These are phyloP conservation scores for Leucania comma DNA, from an alignment of 2,888 invertebrate species.

Conservation along the genomic window DNA sequence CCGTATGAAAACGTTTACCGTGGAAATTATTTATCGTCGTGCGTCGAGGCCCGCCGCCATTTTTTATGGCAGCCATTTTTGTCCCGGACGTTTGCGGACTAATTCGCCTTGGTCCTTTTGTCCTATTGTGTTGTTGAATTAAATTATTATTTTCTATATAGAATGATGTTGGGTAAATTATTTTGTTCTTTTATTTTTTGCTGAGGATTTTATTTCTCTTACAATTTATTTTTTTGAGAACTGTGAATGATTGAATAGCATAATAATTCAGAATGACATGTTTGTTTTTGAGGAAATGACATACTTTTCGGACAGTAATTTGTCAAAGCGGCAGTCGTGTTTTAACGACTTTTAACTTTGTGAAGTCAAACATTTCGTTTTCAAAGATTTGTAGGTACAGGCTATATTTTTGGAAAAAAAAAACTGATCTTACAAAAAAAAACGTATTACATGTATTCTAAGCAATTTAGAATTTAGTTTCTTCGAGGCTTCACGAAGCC, in stretches of 20 bases:
- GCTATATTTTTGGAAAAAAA: neutral
- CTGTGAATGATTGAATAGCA: conserved; percentile 2
- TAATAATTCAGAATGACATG: neutral
- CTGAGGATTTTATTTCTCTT: neutral
- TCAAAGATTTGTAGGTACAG: neutral
- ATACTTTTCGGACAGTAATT: neutral
- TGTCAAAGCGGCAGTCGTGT: neutral
- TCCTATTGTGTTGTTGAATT: conserved; percentile 71
- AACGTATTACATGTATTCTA: too few relatives aligned
- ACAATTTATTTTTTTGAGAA: neutral
- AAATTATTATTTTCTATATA: conserved; percentile 66
- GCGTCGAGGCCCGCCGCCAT: conserved; percentile 47
- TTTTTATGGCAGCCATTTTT: conserved; percentile 65
- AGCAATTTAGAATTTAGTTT: too few relatives aligned
- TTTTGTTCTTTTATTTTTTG: conserved; percentile 27
- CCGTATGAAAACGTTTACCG: conserved; percentile 56
- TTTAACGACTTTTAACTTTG: neutral
- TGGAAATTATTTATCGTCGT: conserved; percentile 61
- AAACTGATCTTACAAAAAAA: too few relatives aligned
- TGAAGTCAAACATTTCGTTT: neutral
- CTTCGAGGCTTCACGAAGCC: too few relatives aligned
- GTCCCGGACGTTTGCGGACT: conserved; percentile 62
- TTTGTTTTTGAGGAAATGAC: neutral
- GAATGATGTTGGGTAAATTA: conserved; percentile 49
- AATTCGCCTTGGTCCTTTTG: conserved; percentile 65